Evolutionary conservation across 2,797 vertebrate genomes (phyloP).

Genomic region (Sebastes diploproa): DNA sequence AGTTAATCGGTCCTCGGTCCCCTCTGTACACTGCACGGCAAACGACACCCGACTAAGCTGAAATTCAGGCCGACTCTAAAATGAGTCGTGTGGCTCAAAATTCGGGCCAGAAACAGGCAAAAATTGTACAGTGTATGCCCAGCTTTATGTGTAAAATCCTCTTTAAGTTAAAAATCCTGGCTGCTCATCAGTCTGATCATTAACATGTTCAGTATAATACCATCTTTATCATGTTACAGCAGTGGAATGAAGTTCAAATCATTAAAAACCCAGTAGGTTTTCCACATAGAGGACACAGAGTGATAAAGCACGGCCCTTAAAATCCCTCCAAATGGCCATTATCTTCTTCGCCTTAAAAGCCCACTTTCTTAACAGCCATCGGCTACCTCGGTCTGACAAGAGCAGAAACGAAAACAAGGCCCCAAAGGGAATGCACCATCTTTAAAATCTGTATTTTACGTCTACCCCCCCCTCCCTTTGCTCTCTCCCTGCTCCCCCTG

Average conservation of each 20-base stretch:
- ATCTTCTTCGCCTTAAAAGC: constrained; percentile 27
- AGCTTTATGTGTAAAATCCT: neutral
- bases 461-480: neutral
- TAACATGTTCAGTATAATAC: neutral
- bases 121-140: too few species aligned
- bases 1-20: too few species aligned
- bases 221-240: neutral
- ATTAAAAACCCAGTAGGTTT: constrained; percentile 22
- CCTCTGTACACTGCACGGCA: too few species aligned
- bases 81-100: too few species aligned
- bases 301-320: constrained; percentile 23
- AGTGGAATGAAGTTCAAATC: neutral
- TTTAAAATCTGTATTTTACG: constrained; percentile 24
- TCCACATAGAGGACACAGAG: constrained; percentile 9
- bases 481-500: neutral
- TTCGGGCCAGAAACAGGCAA: too few species aligned
- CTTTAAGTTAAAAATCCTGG: neutral
- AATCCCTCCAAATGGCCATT: constrained; percentile 27
- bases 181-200: neutral
- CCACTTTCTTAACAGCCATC: constrained; percentile 6
- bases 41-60: too few species aligned
- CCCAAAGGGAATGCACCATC: constrained; percentile 15
- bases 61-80: too few species aligned
- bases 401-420: constrained; percentile 14
- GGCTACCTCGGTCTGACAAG: constrained; percentile 1